Base-by-base conservation (phyloP, 2,888 invertebrate genomes). In the Melolontha melolontha region DNA sequence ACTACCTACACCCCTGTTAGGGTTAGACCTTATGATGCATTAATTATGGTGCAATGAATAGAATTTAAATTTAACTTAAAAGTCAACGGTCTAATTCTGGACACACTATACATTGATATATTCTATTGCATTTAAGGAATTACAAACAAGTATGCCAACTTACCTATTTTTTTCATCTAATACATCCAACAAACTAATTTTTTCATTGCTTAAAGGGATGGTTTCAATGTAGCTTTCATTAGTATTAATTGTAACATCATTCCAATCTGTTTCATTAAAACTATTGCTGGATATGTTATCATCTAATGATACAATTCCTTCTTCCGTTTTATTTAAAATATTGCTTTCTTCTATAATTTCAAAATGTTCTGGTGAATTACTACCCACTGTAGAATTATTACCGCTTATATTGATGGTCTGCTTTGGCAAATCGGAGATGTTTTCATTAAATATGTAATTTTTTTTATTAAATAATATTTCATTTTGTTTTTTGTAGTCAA, bases 361-460 rank as follows among this genome's bases (percentile, higher is more conserved):
- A 80, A 89, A 89, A 76, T 87, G 86, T 73, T 89, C 89, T 0
- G 88, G 88, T 0, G 88, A 88, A 0, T 84, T 86, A 75, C 88
- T 87, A 57, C 87, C 85, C 0, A 86, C 86, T 0, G 87, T 76
- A 39, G 80, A 76, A 71, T 75, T 75, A 71, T 78, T 75, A 69
- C 75, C 70, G 42, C 74, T 74, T 41, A 49, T 42, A 17, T 64
- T 63, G 50, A 51, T 44, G 7, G 47, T 51, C 27, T 65, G 55
- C 44, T 59, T 64, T 44, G 39, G 52, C 44, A 51, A 47, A 42
- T 67, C 69, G 10, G 17, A 17, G 17, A 55, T 40, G 39, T 49
- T 67, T 16, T 64, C 68, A 42, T 39, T 66, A 41, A 44, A 40
- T 16, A 54, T 27, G 27, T 62, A 52, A 44, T 67, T 70, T 64